Conservation (phyloP, 2,888 invertebrate species). For the Griposia aprilina region DNA sequence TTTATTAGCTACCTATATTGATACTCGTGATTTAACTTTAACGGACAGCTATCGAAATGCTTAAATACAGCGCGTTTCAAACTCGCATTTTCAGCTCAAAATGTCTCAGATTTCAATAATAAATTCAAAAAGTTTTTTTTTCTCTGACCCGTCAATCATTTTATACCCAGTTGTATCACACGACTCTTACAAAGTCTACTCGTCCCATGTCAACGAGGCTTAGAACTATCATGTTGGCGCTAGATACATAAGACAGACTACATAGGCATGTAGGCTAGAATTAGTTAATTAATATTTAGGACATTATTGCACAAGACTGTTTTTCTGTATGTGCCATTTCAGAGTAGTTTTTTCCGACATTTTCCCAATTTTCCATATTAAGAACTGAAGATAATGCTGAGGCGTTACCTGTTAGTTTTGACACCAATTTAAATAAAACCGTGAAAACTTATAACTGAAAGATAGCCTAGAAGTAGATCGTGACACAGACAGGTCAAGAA, state of each 20-base stretch:
- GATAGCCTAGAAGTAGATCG: background rate
- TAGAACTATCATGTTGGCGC: slow-evolving; percentile 31
- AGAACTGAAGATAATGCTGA: background rate
- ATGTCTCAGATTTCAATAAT: background rate
- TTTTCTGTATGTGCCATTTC: background rate
- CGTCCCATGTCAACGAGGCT: slow-evolving; percentile 27
- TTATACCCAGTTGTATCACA: background rate
- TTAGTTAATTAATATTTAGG: slow-evolving; percentile 16
- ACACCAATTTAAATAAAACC: too few relatives aligned
- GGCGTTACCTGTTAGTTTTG: background rate
- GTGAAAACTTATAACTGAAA: background rate
- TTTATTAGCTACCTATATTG: background rate
- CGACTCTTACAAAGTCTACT: slow-evolving; percentile 3
- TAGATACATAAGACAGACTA: slow-evolving; percentile 18
- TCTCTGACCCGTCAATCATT: background rate
- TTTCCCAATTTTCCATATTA: background rate
- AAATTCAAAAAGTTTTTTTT: background rate
- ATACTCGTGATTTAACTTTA: background rate
- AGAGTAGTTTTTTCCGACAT: background rate
- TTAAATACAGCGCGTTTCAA: background rate
- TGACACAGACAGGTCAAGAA: background rate
- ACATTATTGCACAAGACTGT: background rate
- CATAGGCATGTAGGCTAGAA: slow-evolving; percentile 15
- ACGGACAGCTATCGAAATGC: background rate
- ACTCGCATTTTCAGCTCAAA: background rate